These are phyloP conservation scores for Kryptolebias ocellatus DNA, from an alignment of 2,797 vertebrate species.

Conservation along the genomic window DNA sequence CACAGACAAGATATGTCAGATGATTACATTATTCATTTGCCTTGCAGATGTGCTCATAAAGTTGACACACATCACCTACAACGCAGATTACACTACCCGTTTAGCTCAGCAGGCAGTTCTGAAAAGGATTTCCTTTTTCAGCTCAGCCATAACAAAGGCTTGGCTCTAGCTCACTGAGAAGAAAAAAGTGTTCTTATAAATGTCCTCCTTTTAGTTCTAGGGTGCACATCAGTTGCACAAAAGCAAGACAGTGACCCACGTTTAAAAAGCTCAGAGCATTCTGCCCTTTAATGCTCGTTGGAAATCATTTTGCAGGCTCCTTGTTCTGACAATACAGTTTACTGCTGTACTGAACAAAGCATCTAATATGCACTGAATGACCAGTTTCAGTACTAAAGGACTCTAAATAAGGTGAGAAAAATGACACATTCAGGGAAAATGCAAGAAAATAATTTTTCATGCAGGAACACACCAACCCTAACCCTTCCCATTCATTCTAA, in stretches of 20 bases:
- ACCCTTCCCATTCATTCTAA: conserved; percentile 40
- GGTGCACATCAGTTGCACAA: conserved; percentile 42
- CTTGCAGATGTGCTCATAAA: conserved; percentile 40
- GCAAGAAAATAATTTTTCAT: conserved; percentile 30
- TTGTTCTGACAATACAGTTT: conserved; percentile 52
- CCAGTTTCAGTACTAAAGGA: conserved; percentile 25
- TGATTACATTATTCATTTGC: conserved; percentile 70
- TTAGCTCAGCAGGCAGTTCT: conserved; percentile 27
- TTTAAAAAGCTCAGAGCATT: conserved; percentile 44
- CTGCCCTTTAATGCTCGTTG: conserved; percentile 50
- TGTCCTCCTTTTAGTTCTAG: conserved; percentile 45
- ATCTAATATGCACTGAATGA: conserved; percentile 41
- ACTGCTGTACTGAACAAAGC: conserved; percentile 45
- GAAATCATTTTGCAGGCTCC: conserved; percentile 44
- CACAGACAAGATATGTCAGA: conserved; percentile 54
- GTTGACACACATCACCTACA: conserved; percentile 39
- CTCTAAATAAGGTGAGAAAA: conserved; percentile 24
- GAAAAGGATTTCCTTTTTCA: conserved; percentile 35
- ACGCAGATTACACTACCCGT: conserved; percentile 17
- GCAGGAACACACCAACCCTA: conserved; percentile 39
- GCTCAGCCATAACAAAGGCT: conserved; percentile 29
- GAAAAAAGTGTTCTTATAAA: conserved; percentile 12
- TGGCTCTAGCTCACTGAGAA: conserved; percentile 18
- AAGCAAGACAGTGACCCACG: conserved; percentile 44
- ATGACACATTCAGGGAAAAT: conserved; percentile 18